These are phyloP conservation scores for Augochlora pura DNA, from an alignment of 1,140 invertebrate genomes.

Conservation along the genomic window DNA sequence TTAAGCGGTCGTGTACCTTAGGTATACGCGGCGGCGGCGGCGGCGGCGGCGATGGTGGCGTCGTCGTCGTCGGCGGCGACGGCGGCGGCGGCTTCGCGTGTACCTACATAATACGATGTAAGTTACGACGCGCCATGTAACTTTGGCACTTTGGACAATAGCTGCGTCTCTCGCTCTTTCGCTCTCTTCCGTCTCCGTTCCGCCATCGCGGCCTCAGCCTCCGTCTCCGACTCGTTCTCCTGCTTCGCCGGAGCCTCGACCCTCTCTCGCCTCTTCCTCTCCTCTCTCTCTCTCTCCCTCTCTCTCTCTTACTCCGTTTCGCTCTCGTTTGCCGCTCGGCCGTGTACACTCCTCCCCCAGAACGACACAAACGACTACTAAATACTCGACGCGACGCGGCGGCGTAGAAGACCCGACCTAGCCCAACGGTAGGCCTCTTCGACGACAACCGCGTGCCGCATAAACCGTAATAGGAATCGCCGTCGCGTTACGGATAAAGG, in stretches of 20 bases:
- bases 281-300: neutral
- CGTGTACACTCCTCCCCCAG: slow-evolving; percentile 21
- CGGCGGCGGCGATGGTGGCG: neutral
- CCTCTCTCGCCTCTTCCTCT: neutral
- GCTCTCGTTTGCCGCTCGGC: neutral
- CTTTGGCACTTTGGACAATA: slow-evolving; percentile 71
- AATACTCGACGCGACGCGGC: slow-evolving; percentile 50
- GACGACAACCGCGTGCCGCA: neutral
- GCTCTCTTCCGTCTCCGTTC: slow-evolving; percentile 20
- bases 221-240: neutral
- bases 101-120: slow-evolving; percentile 68
- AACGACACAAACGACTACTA: slow-evolving; percentile 51
- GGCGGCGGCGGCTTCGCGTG: slow-evolving; percentile 51
- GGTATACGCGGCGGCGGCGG: slow-evolving; percentile 53
- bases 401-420: slow-evolving; percentile 22
- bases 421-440: neutral
- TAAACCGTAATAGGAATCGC: neutral
- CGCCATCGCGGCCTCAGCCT: slow-evolving; percentile 1
- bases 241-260: neutral
- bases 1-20: slow-evolving; percentile 69
- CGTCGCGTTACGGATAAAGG: neutral
- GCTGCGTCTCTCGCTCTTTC: slow-evolving; percentile 61
- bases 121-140: slow-evolving; percentile 68
- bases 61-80: neutral
- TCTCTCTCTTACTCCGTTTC: slow-evolving; percentile 8